Evolutionary conservation across 2,888 invertebrate genomes (phyloP), one percentile per base, ranked within the genome.

Genomic region (Nephrotoma guestfalica): DNA sequence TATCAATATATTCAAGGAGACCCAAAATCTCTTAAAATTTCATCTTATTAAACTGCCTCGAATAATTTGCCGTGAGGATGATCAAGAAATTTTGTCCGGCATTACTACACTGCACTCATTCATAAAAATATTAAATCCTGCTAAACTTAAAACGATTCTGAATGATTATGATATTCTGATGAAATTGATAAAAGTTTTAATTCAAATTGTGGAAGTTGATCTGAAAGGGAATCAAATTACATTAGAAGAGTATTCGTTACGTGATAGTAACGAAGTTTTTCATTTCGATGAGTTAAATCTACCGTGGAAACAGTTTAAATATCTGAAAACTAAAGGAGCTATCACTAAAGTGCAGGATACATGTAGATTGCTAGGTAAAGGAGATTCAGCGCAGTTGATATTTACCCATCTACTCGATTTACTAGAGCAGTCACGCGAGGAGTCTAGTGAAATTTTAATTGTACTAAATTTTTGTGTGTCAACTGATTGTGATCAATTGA

Each of bases 31-130:
- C 92, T 89, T 95, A 94, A 90, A 93, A 93, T 88, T 90, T 90
- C 87, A 92, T 93, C 18, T 96, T 0, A 93, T 92, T 13, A 93
- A 92, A 88, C 89, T 96, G 88, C 96, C 96, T 0, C 92, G 95
- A 88, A 92, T 93, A 51, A 91, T 95, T 87, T 92, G 95, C 88
- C 94, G 94, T 89, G 93, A 93, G 93, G 95, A 95, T 88, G 93
- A 94, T 41, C 89, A 89, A 0, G 93, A 94, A 88, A 96, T 96
- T 89, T 89, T 94, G 41, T 91, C 93, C 0, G 93, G 93, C 5
- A 90, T 96, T 85, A 93, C 94, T 89, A 93, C 95, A 86, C 88
- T 96, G 0, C 93, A 94, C 88, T 96, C 96, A 3, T 95, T 96
- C 90, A 89, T 96, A 11, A 90, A 92, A 86, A 90, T 94, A 86